A percentile compares a stretch with the other conserved stretches of the same genome.
phyloP scores from a whole-genome alignment of 2,888 invertebrate genomes.

The Plagiodera versicolora region DNA sequence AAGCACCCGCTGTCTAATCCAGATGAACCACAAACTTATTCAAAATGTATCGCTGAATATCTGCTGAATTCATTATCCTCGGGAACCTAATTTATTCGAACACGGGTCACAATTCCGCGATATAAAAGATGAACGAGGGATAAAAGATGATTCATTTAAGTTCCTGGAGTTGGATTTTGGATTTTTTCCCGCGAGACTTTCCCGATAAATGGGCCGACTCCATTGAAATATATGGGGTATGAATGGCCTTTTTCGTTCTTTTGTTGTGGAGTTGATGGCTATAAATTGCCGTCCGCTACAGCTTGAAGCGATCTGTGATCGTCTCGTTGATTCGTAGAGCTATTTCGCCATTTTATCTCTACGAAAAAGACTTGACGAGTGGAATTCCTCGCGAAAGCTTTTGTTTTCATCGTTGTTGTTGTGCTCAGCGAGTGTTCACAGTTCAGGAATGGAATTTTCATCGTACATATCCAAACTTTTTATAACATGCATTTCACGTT shows the following conservation, averaged over 20 bases:
- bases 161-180: neutral
- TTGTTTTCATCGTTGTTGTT: too few species aligned
- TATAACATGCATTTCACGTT: too few species aligned
- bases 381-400: too few species aligned
- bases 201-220: neutral
- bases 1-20: conserved; percentile 2
- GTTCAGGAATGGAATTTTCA: too few species aligned
- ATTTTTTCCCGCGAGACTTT: neutral
- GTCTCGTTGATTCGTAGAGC: neutral
- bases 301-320: neutral
- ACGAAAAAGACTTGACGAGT: too few species aligned
- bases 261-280: neutral
- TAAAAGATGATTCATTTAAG: neutral
- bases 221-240: neutral
- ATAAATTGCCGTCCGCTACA: neutral
- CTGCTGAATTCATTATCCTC: neutral
- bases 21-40: conserved; percentile 8
- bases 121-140: neutral
- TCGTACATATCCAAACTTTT: too few species aligned
- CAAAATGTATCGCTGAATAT: conserved; percentile 4
- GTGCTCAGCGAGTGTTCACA: too few species aligned
- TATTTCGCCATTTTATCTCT: neutral
- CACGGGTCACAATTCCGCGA: neutral
- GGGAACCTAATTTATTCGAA: neutral
- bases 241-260: neutral